Base-by-base conservation (phyloP, 2,113 vertebrate species). In the Casuarius casuarius region DNA sequence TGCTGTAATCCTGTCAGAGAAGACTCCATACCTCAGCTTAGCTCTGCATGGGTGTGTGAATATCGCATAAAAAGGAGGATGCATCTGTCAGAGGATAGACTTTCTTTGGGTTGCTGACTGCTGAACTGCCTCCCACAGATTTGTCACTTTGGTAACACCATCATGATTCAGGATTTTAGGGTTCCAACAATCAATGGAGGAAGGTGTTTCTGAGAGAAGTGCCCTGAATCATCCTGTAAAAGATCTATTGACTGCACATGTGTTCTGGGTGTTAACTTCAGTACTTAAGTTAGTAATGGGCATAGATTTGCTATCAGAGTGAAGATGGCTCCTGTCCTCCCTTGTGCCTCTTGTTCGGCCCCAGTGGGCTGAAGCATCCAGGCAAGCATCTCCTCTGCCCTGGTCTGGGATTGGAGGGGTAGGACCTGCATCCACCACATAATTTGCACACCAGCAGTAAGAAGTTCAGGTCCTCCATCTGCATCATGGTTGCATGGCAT, bases 281-380 rank as follows among this genome's bases (percentile, higher is more conserved):
- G 44, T 74, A 13, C 20, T 63, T 56, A 56, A 51, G 12, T 29
- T 73, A 65, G 19, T 46, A 65, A 56, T 10, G 79, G 71, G 15
- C 31, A 79, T 2, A 72, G 52, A 89, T 82, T 59, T 93, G 7
- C 14, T 48, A 15, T 29, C 31, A 68, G 62, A 79, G 66, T 25
- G 56, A 89, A 56, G 22, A 42, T 3, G 7, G 0, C 0, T 79
- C 12, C 42, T n/a, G 12, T 48, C 4, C 7, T 92, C 26, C 16
- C 56, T 54, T 71, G 14, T 44, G 13, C 10, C 6, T 42, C 42
- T 79, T 65, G 61, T 56, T n/a, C 2, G 3, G 2, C 7, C 6
- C 3, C 25, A 18, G 38, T 2, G 18, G 48, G 12, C 48, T 42
- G 38, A 14, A 83, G 21, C 38, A 79, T 21, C 26, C 42, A 78